Evolutionary conservation across 2,888 invertebrate species (phyloP).

Genomic region (Agriopis marginaria): DNA sequence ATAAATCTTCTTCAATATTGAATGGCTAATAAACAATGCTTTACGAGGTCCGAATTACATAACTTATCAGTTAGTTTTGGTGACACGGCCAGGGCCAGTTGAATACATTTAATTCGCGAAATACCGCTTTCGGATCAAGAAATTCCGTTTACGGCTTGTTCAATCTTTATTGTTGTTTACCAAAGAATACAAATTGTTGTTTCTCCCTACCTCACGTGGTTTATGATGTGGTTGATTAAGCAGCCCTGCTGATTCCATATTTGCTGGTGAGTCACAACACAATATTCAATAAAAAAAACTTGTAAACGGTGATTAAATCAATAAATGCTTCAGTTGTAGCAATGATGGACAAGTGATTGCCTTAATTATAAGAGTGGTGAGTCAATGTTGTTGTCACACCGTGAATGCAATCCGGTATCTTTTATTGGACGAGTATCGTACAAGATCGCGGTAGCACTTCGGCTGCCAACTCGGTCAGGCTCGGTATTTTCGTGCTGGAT

Average conservation of each 20-base stretch:
- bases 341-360: slow-evolving; percentile 55
- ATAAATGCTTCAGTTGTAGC: slow-evolving; percentile 65
- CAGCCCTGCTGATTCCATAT: slow-evolving; percentile 57
- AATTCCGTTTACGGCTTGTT: slow-evolving; percentile 55
- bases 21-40: slow-evolving; percentile 56
- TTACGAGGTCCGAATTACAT: slow-evolving; percentile 49
- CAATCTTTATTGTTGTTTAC: slow-evolving; percentile 64
- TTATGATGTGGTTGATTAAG: slow-evolving; percentile 46
- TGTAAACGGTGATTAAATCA: slow-evolving; percentile 47
- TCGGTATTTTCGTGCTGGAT: slow-evolving; percentile 65
- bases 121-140: slow-evolving; percentile 61
- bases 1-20: slow-evolving; percentile 58
- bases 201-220: slow-evolving; percentile 53
- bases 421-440: slow-evolving; percentile 39
- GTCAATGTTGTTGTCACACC: slow-evolving; percentile 54
- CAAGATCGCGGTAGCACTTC: slow-evolving; percentile 61
- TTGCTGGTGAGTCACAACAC: slow-evolving; percentile 57
- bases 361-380: slow-evolving; percentile 59
- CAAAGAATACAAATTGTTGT: slow-evolving; percentile 59
- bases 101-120: slow-evolving; percentile 57
- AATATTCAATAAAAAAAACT: slow-evolving; percentile 47
- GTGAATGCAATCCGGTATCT: slow-evolving; percentile 33
- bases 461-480: slow-evolving; percentile 75
- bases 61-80: slow-evolving; percentile 59
- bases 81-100: slow-evolving; percentile 48